Base-by-base conservation (phyloP, 2,888 invertebrate genomes). In the Keiferia lycopersicella region DNA sequence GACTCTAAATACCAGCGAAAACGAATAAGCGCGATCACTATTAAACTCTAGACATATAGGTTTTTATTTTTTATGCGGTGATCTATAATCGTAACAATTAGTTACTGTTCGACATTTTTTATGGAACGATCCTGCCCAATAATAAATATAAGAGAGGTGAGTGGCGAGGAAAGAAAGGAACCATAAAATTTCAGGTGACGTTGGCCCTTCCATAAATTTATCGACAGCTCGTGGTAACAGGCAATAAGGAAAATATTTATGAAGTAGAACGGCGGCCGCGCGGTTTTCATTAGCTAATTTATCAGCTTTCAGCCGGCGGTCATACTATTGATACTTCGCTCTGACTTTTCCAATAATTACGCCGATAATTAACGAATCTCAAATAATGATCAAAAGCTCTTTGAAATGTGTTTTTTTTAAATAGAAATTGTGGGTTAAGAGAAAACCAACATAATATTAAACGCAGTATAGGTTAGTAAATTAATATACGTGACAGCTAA, bases 231-330 rank as follows among this genome's bases (percentile, higher is more conserved):
- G 88, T 89, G 89, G 88, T 86, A 88, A 85, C 86, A 82, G 89
- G 87, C 88, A 83, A 87, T 89, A 88, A 89, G 82, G 84, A 83
- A 86, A 88, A 88, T 90, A 91, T 91, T 90, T 91, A 89, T 88
- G 84, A 87, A 86, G 84, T 81, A 82, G 83, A 86, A 83, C 81
- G 78, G 73, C 75, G 70, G 62, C 77, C 75, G 76, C 79, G 80
- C 84, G 81, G 86, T 80, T 86, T 86, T 88, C 88, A 89, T 89
- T 88, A 89, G 84, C 84, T 88, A 90, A 90, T 89, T 61, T 88
- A 88, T 81, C 80, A 74, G 73, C 69, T 67, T 66, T 69, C 67
- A 65, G 69, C 67, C 62, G 68, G 68, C 66, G 63, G 58, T 60
- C 63, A 58, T 57, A 60, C 60, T 45, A 60, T 45, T 60, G 45